Evolutionary conservation across 2,888 invertebrate species (phyloP).

Genomic region (Apamea crenata): DNA sequence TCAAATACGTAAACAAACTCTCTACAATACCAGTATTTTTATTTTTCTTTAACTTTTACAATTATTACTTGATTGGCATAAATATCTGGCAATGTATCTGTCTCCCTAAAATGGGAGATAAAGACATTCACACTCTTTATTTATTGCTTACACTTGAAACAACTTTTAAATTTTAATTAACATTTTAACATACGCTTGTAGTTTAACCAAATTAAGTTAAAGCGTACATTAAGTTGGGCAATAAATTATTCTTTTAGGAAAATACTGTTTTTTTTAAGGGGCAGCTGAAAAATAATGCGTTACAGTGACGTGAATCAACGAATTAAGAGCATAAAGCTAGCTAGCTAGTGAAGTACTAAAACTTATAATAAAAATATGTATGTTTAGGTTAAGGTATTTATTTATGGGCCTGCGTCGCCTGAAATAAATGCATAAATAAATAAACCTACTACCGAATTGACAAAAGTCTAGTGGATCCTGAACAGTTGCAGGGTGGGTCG

Average conservation of each 20-base stretch:
- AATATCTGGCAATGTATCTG: slow-evolving; percentile 49
- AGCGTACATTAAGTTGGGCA: slow-evolving; percentile 46
- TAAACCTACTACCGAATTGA: too few relatives aligned
- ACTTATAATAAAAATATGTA: too few relatives aligned
- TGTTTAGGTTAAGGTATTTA: too few relatives aligned
- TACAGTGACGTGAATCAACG: slow-evolving; percentile 3
- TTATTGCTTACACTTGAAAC: slow-evolving; percentile 63
- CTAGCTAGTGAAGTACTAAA: too few relatives aligned
- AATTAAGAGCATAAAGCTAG: not conserved
- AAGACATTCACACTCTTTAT: slow-evolving; percentile 68
- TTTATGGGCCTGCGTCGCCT: too few relatives aligned
- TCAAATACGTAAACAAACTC: slow-evolving; percentile 2
- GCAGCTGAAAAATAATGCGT: slow-evolving; percentile 12
- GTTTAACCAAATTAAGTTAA: slow-evolving; percentile 62
- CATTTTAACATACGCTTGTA: slow-evolving; percentile 53
- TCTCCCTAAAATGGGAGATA: slow-evolving; percentile 63
- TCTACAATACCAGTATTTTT: not conserved
- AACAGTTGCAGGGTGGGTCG: not conserved
- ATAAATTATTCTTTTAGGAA: slow-evolving; percentile 48
- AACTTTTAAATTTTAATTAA: slow-evolving; percentile 69
- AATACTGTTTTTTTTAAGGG: slow-evolving; percentile 35
- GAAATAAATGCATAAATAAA: too few relatives aligned
- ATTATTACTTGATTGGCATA: slow-evolving; percentile 49
- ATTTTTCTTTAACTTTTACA: slow-evolving; percentile 29
- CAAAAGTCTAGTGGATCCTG: not conserved